Evolutionary conservation across 2,888 invertebrate species (phyloP).

Genomic region (Dynastes maya): DNA sequence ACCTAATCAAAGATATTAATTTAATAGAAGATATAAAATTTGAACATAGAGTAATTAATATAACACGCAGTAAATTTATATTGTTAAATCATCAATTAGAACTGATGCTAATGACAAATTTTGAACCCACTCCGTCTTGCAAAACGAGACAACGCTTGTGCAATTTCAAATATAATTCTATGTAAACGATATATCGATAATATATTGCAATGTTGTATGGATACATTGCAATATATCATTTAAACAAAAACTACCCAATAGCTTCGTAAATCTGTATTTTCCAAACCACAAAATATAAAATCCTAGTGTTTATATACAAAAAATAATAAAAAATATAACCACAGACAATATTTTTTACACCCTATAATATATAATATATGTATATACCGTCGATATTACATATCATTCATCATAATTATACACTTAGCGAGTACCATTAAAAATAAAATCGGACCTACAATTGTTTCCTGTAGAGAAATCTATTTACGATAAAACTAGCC

Average conservation of each 20-base stretch:
- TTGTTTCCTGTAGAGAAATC: conserved; percentile 59
- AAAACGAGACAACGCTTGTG: no score
- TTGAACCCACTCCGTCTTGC: no score
- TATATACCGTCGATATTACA: conserved; percentile 27
- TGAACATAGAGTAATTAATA: no score
- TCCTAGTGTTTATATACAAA: conserved; percentile 59
- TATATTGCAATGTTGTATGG: no score
- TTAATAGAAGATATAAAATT: no score
- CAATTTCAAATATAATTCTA: no score
- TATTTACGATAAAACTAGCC: conserved; percentile 69
- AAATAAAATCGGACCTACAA: conserved; percentile 34
- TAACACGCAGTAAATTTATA: no score
- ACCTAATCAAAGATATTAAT: no score
- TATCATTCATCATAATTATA: conserved; percentile 35
- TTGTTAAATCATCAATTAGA: no score
- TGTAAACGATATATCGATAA: no score
- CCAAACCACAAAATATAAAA: conserved; percentile 64
- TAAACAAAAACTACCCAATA: conserved; percentile 9
- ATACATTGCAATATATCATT: no score
- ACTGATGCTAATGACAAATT: no score
- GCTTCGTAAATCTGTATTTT: conserved; percentile 54
- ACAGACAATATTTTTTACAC: conserved; percentile 51
- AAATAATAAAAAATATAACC: conserved; percentile 58
- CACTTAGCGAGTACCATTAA: conserved; percentile 6
- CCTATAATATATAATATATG: conserved; percentile 11